These are phyloP conservation scores for Dyspetes luteomarginatus DNA, from an alignment of 2,888 invertebrate species.

Conservation along the genomic window DNA sequence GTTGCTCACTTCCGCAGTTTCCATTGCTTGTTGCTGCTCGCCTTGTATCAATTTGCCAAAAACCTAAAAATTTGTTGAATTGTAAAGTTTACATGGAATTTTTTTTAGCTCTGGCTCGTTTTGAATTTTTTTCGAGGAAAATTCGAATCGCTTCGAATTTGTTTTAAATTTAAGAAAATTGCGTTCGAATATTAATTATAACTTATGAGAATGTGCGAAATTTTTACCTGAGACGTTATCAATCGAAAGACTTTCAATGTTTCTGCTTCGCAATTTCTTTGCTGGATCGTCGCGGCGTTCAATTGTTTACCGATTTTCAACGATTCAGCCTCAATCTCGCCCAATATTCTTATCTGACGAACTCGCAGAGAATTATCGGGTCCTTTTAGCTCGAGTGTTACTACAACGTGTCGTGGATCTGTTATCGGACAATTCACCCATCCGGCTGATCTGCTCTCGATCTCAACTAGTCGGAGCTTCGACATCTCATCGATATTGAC, in stretches of 20 bases:
- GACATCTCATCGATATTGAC: conserved; percentile 91
- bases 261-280: conserved; percentile 94
- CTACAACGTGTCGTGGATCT: conserved; percentile 85
- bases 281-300: conserved; percentile 88
- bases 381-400: conserved; percentile 94
- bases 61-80: conserved; percentile 85
- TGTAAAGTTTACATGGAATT: background rate
- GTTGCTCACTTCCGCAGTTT: conserved; percentile 78
- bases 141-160: too few relatives aligned
- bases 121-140: conserved; percentile 41
- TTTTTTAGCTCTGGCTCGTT: conserved; percentile 13
- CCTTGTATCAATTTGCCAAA: conserved; percentile 95
- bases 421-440: conserved; percentile 95
- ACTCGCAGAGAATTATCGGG: conserved; percentile 95
- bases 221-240: conserved; percentile 92
- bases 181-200: background rate
- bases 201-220: background rate
- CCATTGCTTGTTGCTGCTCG: conserved; percentile 83
- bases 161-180: conserved; percentile 5
- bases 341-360: conserved; percentile 91
- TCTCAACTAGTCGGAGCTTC: conserved; percentile 92
- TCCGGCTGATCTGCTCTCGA: conserved; percentile 92
- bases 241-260: conserved; percentile 96
- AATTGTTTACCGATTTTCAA: conserved; percentile 84
- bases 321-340: conserved; percentile 86